phyloP scores from a whole-genome alignment of 2,888 invertebrate species.

The Dryomyza anilis region DNA sequence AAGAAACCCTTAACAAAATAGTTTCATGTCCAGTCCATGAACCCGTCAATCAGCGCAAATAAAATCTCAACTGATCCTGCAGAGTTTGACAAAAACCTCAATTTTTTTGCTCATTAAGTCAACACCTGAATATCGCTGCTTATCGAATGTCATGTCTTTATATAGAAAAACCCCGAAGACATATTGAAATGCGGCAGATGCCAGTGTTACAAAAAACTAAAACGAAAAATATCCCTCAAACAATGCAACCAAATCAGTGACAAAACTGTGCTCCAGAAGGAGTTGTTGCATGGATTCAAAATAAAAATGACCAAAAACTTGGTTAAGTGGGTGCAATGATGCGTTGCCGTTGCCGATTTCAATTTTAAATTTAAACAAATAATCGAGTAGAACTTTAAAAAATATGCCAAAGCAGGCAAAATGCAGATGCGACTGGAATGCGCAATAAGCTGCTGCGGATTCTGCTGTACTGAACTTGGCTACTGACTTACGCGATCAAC shows the following conservation, averaged over 20 bases:
- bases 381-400: background rate
- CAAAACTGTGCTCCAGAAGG: constrained; percentile 11
- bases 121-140: constrained; percentile 20
- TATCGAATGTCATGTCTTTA: constrained; percentile 24
- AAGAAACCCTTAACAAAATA: too few relatives aligned
- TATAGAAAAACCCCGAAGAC: constrained; percentile 9
- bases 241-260: constrained; percentile 10
- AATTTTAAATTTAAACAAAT: constrained; percentile 21
- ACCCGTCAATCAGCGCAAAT: constrained; percentile 27
- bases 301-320: background rate
- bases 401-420: background rate
- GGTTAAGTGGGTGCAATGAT: background rate
- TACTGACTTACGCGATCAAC: background rate
- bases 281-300: background rate
- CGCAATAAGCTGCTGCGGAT: background rate
- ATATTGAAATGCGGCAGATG: constrained; percentile 20
- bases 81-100: constrained; percentile 4
- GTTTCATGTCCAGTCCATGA: too few relatives aligned
- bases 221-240: too few relatives aligned
- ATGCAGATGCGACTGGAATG: background rate
- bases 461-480: background rate
- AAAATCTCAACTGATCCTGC: constrained; percentile 12
- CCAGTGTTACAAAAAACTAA: too few relatives aligned
- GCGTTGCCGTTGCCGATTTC: constrained; percentile 7
- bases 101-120: constrained; percentile 23